A percentile compares a stretch with the other conserved stretches of the same genome.
These are phyloP conservation scores for Poeciliopsis presidionis DNA, from an alignment of 2,797 vertebrate species.

Conservation along the genomic window DNA sequence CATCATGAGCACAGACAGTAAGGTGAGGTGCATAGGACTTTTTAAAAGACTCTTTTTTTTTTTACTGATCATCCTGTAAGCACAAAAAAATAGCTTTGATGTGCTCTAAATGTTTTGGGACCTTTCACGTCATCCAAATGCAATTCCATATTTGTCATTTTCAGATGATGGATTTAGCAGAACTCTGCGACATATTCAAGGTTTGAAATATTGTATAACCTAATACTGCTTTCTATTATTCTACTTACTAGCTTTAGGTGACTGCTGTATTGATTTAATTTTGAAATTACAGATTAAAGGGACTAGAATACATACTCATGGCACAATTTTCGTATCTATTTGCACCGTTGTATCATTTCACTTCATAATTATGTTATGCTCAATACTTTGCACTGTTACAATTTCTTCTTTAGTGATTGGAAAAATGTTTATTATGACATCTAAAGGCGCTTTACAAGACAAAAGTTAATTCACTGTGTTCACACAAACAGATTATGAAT, in stretches of 20 bases:
- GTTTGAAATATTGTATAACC: neutral
- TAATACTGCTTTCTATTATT: neutral
- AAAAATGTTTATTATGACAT: neutral
- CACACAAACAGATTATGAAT: neutral
- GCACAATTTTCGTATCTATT: neutral
- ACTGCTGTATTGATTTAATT: neutral
- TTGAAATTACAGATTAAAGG: neutral
- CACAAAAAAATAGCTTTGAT: neutral
- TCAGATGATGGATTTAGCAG: neutral
- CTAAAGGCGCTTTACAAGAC: neutral
- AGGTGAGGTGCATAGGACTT: neutral
- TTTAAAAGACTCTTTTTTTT: neutral
- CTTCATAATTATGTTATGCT: neutral
- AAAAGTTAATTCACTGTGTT: neutral
- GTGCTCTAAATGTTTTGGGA: neutral
- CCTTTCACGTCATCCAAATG: neutral
- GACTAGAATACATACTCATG: neutral
- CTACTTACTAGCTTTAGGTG: neutral
- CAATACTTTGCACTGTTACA: neutral
- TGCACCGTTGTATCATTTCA: neutral
- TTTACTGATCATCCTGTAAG: neutral
- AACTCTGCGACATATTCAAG: neutral
- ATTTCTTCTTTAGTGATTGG: neutral
- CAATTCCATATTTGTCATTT: neutral
- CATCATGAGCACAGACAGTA: neutral